These are phyloP conservation scores for Mormyrus proboscirostris DNA, from an alignment of 2,797 vertebrate genomes.

Conservation along the genomic window DNA sequence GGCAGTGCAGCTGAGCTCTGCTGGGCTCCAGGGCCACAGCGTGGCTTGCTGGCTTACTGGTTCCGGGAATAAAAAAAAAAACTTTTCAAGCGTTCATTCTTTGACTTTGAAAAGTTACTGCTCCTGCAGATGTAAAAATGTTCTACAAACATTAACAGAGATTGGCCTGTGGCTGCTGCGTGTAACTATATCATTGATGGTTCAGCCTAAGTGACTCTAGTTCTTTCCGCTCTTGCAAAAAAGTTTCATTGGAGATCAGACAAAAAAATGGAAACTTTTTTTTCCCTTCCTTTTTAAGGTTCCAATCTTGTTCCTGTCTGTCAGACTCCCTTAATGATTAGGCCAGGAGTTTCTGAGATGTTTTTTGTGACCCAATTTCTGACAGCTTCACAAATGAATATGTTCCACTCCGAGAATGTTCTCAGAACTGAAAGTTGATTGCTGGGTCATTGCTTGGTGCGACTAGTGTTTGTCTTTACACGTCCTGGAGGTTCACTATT, in stretches of 20 bases:
- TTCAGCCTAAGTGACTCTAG: not conserved
- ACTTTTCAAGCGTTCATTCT: not conserved
- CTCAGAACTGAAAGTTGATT: not conserved
- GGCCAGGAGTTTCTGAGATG: not conserved
- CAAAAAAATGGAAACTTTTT: not conserved
- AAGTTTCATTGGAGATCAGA: not conserved
- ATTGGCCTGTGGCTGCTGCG: not conserved
- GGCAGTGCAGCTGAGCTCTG: not conserved
- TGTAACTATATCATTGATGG: constrained; percentile 1
- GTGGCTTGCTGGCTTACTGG: not conserved
- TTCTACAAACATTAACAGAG: not conserved
- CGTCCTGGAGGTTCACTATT: not conserved
- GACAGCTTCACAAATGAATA: not conserved
- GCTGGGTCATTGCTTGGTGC: not conserved
- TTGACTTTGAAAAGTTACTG: constrained; percentile 2
- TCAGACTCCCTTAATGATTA: not conserved
- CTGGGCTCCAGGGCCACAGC: not conserved
- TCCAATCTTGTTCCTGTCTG: not conserved
- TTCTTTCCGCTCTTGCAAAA: not conserved
- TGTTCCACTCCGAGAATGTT: not conserved
- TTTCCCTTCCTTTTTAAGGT: not conserved
- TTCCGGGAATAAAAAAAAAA: constrained; percentile 1
- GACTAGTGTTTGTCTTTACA: not conserved
- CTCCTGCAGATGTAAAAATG: not conserved
- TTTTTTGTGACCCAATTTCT: not conserved